Evolutionary conservation across 2,113 vertebrate genomes (phyloP), one percentile per base, ranked within the genome.

Genomic region (Lichenostomus cassidix): DNA sequence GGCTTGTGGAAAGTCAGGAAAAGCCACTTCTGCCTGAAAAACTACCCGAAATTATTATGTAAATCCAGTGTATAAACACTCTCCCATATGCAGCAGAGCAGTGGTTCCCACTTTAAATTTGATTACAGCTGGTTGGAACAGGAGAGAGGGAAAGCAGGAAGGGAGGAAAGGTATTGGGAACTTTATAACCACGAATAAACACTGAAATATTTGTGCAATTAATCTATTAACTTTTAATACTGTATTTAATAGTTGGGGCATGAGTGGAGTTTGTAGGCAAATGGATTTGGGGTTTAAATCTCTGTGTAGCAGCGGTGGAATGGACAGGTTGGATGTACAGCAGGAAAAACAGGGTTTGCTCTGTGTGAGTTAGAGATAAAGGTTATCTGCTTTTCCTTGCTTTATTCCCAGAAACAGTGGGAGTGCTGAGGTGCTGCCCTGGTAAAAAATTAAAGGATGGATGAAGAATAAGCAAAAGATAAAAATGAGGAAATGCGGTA

Each of bases 1-100:
- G 81, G 87, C 85, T 50, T 71, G 94, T 91, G 90, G 94, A 94
- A 97, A 94, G 84, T 65, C 93, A 87, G 87, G 95, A 96, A 97
- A 92, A 96, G 84, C 93, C 89, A n/a, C 95, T 94, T 83, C 87
- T 97, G 78, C 92, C 70, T 95, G 95, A 83, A 95, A 91, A 94
- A 83, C 79, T 42, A 12, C 76, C 70, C 22, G 6, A 37, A 94
- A 82, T 95, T 63, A 67, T 56, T 55, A 97, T 92, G 94, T 62
- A 96, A 94, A 95, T 95, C 15, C 27, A 33, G 12, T 52, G 53
- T 49, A 67, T 89, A 70, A 95, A 83, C 90, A 69, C 73, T 89
- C 82, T 93, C 42, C 89, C 76, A 77, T 74, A 65, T 46, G 91
- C 80, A 83, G 68, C 87, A 93, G 82, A 90, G 74, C 85, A 59